phyloP scores from a whole-genome alignment of 1,140 invertebrate genomes.

The Globodera rostochiensis region DNA sequence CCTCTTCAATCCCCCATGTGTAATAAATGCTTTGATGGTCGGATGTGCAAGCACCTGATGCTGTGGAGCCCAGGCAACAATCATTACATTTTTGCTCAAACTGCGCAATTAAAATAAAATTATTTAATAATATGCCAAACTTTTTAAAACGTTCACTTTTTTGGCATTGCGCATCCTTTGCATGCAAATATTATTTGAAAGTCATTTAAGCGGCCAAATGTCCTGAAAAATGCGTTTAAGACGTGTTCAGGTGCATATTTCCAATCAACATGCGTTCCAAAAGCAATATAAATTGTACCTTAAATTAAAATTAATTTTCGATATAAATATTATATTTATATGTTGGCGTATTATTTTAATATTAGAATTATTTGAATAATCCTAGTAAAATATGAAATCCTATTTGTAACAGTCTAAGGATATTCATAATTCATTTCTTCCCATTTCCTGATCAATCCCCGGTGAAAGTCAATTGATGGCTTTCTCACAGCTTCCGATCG shows the following conservation, averaged over 20 bases:
- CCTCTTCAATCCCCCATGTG: slow-evolving; percentile 49
- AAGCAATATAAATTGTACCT: slow-evolving; percentile 52
- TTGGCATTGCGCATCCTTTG: slow-evolving; percentile 44
- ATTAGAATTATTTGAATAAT: too few species aligned
- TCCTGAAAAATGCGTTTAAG: slow-evolving; percentile 35
- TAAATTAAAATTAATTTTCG: neutral
- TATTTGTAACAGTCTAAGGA: too few species aligned
- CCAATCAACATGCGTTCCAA: slow-evolving; percentile 53
- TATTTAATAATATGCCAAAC: neutral
- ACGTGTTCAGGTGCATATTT: slow-evolving; percentile 44
- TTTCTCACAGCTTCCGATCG: too few species aligned
- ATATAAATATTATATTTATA: too few species aligned
- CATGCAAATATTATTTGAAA: slow-evolving; percentile 51
- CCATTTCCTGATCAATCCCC: too few species aligned
- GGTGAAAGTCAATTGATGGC: too few species aligned
- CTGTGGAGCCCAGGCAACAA: slow-evolving; percentile 49
- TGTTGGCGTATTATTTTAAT: too few species aligned
- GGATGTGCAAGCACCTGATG: slow-evolving; percentile 45
- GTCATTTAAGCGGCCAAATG: slow-evolving; percentile 33
- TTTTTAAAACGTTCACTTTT: neutral
- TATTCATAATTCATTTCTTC: too few species aligned
- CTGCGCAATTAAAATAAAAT: slow-evolving; percentile 7
- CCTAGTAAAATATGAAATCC: too few species aligned
- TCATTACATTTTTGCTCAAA: slow-evolving; percentile 31
- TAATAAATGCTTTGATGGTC: slow-evolving; percentile 48